phyloP scores from a whole-genome alignment of 1,140 invertebrate species.

The Zeugodacus cucurbitae region DNA sequence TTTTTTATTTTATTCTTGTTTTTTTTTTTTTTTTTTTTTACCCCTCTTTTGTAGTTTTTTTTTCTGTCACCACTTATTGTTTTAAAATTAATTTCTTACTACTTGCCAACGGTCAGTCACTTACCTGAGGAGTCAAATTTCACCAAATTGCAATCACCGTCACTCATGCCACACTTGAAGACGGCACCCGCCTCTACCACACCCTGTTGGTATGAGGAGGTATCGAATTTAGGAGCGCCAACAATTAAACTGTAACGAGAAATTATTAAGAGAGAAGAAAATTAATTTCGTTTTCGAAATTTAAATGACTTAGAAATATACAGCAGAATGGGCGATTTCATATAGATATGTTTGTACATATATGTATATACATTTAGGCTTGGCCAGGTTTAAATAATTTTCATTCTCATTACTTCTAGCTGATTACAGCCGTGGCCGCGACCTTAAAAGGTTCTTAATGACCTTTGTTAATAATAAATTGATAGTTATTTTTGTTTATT shows the following conservation, averaged over 20 bases:
- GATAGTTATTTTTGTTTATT: not conserved
- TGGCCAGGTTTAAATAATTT: conserved; percentile 22
- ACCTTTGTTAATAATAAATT: not conserved
- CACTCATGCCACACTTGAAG: conserved; percentile 75
- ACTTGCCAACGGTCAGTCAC: conserved; percentile 45
- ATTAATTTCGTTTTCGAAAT: conserved; percentile 23
- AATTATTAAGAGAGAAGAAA: conserved; percentile 44
- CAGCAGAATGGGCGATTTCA: not conserved
- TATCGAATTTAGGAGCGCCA: conserved; percentile 82
- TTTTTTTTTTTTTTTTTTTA: not conserved
- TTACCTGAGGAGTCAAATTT: conserved; percentile 80
- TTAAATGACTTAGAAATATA: not conserved
- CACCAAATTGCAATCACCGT: conserved; percentile 73
- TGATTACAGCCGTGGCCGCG: not conserved
- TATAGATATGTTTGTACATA: not conserved
- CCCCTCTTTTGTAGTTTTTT: not conserved
- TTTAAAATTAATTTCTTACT: not conserved
- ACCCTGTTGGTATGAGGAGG: conserved; percentile 68
- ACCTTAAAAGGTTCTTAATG: conserved; percentile 11
- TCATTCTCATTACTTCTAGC: not conserved
- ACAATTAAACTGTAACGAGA: conserved; percentile 76
- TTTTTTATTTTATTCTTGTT: not conserved
- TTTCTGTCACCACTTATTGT: conserved; percentile 6
- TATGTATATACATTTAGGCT: not conserved
- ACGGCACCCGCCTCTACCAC: conserved; percentile 79